These are phyloP conservation scores for Lycocerus yunnanus DNA, from an alignment of 2,888 invertebrate species.

Conservation along the genomic window DNA sequence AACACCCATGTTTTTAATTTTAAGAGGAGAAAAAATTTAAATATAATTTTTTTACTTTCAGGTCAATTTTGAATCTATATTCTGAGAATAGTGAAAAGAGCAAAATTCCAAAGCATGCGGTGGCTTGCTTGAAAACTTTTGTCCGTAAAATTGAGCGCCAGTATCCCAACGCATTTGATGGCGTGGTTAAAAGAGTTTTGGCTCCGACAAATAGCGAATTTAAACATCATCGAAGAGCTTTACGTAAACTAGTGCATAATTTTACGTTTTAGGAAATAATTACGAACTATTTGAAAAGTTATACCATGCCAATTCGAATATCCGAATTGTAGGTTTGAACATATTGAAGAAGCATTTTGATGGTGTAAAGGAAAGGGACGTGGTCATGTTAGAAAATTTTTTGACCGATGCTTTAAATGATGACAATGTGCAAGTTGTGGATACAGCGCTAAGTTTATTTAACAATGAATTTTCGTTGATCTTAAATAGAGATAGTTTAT, in stretches of 20 bases:
- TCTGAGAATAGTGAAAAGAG: constrained; percentile 29
- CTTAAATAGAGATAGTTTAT: constrained; percentile 48
- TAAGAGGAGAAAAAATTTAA: too few relatives aligned
- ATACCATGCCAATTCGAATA: constrained; percentile 69
- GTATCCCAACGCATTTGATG: constrained; percentile 75
- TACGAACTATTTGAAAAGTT: constrained; percentile 68
- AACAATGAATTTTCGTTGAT: constrained; percentile 13
- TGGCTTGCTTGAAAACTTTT: constrained; percentile 50
- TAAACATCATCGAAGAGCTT: constrained; percentile 32
- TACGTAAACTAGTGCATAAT: constrained; percentile 44
- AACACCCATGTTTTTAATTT: too few relatives aligned
- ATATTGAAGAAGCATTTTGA: constrained; percentile 63
- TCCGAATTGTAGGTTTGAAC: constrained; percentile 70
- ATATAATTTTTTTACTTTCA: constrained; percentile 36
- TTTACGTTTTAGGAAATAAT: constrained; percentile 38
- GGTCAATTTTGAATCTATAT: constrained; percentile 44
- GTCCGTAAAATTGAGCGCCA: constrained; percentile 68
- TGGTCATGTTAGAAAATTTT: constrained; percentile 67
- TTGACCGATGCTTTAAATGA: constrained; percentile 70
- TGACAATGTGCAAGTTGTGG: constrained; percentile 67
- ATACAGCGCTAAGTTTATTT: constrained; percentile 56
- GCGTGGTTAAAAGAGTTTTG: constrained; percentile 65
- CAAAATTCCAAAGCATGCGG: constrained; percentile 36
- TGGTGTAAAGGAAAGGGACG: constrained; percentile 58
- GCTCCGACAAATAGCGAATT: constrained; percentile 26